Evolutionary conservation across 2,797 vertebrate genomes (phyloP).

Genomic region (Capromys pilorides): DNA sequence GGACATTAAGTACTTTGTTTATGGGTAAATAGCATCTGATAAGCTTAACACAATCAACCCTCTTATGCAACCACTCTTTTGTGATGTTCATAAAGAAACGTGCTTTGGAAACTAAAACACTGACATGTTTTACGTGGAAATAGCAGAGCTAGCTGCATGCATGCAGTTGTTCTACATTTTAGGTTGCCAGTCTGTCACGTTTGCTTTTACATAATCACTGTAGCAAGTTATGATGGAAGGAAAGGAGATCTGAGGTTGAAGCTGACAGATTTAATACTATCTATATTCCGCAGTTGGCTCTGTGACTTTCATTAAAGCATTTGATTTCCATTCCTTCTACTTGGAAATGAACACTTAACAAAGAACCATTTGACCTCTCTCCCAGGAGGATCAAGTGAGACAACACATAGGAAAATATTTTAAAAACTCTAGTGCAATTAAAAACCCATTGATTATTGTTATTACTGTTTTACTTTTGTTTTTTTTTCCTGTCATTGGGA

Average conservation of each 20-base stretch:
- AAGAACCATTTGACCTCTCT: slow-evolving; percentile 33
- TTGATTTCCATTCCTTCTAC: slow-evolving; percentile 9
- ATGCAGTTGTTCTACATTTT: neutral
- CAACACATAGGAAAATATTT: slow-evolving; percentile 57
- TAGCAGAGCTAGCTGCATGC: neutral
- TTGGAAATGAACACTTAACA: slow-evolving; percentile 59
- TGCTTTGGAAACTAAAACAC: neutral
- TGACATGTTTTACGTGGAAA: neutral
- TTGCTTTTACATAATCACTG: slow-evolving; percentile 4
- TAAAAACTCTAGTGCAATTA: slow-evolving; percentile 45
- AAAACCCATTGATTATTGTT: slow-evolving; percentile 21
- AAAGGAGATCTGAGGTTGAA: slow-evolving; percentile 19
- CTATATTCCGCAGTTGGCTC: neutral
- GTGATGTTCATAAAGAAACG: neutral
- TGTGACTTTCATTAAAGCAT: slow-evolving; percentile 54
- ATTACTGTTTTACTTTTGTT: neutral
- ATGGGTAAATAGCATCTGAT: neutral
- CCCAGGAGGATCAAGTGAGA: slow-evolving; percentile 28
- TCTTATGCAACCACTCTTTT: neutral
- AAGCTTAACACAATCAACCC: neutral
- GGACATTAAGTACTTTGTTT: neutral
- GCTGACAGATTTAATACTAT: neutral
- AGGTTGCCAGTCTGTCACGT: neutral
- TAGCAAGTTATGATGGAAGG: neutral
- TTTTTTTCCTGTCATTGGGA: neutral